phyloP scores from a whole-genome alignment of 2,113 vertebrate genomes.

The Drymodes brunneopygia region DNA sequence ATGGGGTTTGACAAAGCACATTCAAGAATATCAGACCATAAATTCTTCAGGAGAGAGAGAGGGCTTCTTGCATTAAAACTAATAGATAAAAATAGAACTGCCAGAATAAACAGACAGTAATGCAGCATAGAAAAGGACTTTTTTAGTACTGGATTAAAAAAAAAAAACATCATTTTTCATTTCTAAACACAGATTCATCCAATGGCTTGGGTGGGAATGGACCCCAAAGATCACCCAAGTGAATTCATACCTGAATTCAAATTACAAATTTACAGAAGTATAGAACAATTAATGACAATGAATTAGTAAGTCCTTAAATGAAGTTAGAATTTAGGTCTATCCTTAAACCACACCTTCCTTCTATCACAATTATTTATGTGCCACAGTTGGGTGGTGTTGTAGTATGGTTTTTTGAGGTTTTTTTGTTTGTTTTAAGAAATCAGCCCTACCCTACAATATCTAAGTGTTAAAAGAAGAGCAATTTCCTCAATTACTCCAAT shows the following conservation, averaged over 20 bases:
- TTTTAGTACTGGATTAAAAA: neutral
- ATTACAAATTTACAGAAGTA: neutral
- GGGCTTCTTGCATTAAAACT: neutral
- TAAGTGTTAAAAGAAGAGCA: neutral
- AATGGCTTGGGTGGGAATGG: neutral
- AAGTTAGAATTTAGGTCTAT: neutral
- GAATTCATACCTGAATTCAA: neutral
- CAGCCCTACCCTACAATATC: neutral
- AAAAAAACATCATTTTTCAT: no score
- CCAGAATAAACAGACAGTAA: neutral
- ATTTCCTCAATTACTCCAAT: neutral
- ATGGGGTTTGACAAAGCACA: conserved; percentile 27
- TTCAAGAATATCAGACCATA: neutral
- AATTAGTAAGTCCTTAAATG: neutral
- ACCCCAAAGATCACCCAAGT: neutral
- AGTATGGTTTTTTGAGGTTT: rapidly evolving
- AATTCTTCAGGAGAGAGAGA: neutral
- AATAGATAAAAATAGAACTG: neutral
- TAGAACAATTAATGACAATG: neutral
- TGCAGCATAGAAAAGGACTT: neutral
- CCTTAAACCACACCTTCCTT: neutral
- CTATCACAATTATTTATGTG: neutral
- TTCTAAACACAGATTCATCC: neutral
- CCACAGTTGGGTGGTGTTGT: neutral
- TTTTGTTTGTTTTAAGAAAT: neutral